A percentile compares a stretch with the other conserved stretches of the same genome.
These are phyloP conservation scores for Spinus olivaceus DNA, from an alignment of 2,797 vertebrate genomes.

Conservation along the genomic window DNA sequence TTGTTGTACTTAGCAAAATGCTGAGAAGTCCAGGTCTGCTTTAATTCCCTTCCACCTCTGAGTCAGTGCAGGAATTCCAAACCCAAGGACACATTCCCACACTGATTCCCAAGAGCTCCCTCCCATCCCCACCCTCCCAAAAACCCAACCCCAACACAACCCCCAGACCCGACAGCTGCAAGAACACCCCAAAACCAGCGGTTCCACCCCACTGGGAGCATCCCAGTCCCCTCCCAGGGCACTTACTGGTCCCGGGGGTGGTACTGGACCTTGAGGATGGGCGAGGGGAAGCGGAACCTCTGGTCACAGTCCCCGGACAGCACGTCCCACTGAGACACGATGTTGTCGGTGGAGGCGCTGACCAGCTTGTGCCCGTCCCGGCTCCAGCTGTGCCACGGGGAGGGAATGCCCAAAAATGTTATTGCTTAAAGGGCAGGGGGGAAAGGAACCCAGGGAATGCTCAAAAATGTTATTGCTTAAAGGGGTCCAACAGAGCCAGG, in stretches of 20 bases:
- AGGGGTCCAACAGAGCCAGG: too few relatives aligned
- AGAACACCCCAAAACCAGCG: too few relatives aligned
- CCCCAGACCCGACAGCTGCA: rapidly evolving
- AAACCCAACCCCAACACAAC: rapidly evolving
- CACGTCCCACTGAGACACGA: conserved; percentile 97
- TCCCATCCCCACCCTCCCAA: not conserved
- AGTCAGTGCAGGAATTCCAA: not conserved
- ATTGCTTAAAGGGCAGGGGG: too few relatives aligned
- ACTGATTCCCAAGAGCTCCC: rapidly evolving
- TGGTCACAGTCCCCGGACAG: conserved; percentile 96
- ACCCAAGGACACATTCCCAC: rapidly evolving
- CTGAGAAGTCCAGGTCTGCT: rapidly evolving
- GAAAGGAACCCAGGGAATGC: too few relatives aligned
- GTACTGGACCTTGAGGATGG: conserved; percentile 94
- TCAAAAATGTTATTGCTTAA: too few relatives aligned
- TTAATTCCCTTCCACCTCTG: rapidly evolving
- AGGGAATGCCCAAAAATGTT: not conserved
- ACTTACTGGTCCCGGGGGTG: conserved; percentile 96
- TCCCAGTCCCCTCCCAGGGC: not conserved
- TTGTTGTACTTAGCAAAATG: rapidly evolving
- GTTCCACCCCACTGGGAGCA: too few relatives aligned
- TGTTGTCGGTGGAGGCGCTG: conserved; percentile 96
- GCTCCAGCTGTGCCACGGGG: conserved; percentile 83
- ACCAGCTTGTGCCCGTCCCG: conserved; percentile 96
- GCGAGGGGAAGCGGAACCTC: conserved; percentile 94